Conservation (phyloP, 2,797 vertebrate species). For the Hemitrygon akajei region DNA sequence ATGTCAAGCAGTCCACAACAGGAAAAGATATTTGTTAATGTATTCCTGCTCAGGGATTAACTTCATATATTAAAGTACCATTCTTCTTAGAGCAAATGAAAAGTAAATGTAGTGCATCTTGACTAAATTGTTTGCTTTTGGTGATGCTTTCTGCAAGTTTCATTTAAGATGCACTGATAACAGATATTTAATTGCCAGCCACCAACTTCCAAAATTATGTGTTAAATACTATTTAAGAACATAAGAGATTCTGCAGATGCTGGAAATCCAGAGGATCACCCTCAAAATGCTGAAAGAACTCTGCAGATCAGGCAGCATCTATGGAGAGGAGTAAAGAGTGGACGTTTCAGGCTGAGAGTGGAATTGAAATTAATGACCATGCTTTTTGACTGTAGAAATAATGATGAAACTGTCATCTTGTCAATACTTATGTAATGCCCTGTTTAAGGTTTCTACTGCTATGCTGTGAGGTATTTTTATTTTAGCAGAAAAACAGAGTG, state of each 20-base stretch:
- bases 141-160: background rate
- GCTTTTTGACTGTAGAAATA: background rate
- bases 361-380: background rate
- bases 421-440: background rate
- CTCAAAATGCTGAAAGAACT: too few relatives aligned
- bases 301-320: too few relatives aligned
- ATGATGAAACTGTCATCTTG: background rate
- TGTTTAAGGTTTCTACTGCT: too few relatives aligned
- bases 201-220: background rate
- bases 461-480: too few relatives aligned
- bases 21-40: background rate
- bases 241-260: too few relatives aligned
- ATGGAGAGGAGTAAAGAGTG: too few relatives aligned
- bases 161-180: too few relatives aligned
- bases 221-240: too few relatives aligned
- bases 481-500: too few relatives aligned
- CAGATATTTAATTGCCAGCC: background rate
- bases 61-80: background rate
- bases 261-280: too few relatives aligned
- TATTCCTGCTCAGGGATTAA: constrained; percentile 26
- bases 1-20: background rate
- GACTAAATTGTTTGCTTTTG: background rate
- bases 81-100: background rate
- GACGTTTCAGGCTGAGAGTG: too few relatives aligned
- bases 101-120: background rate